Conservation (phyloP, 2,797 vertebrate genomes). For the Lindbergichthys nudifrons region DNA sequence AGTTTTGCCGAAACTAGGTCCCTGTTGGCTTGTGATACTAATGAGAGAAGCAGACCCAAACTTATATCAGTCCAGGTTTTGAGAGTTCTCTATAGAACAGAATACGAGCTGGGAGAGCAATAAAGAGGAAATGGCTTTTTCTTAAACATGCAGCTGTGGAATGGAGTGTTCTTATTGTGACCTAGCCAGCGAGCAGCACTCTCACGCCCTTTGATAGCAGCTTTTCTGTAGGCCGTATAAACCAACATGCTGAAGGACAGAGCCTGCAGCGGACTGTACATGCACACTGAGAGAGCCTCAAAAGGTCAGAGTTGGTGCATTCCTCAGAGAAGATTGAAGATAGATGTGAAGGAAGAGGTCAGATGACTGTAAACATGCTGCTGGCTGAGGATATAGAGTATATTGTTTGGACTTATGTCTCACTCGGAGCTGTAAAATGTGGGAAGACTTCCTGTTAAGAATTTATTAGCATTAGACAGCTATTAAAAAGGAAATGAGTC, state of each 20-base stretch:
- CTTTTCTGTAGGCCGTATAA: conserved; percentile 48
- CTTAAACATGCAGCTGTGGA: conserved; percentile 63
- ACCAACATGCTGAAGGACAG: conserved; percentile 61
- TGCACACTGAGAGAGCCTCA: conserved; percentile 48
- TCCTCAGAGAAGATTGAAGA: conserved; percentile 67
- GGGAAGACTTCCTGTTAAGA: conserved; percentile 2
- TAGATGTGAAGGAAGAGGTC: conserved; percentile 60
- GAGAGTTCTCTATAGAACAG: conserved; percentile 33
- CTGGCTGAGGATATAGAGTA: conserved; percentile 25
- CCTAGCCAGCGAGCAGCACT: conserved; percentile 60
- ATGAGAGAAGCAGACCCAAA: conserved; percentile 43
- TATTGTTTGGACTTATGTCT: conserved; percentile 18
- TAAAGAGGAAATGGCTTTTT: conserved; percentile 60
- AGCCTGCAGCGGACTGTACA: conserved; percentile 53
- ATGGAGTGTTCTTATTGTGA: conserved; percentile 54
- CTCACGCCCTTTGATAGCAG: conserved; percentile 76
- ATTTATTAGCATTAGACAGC: not conserved
- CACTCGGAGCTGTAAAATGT: conserved; percentile 30
- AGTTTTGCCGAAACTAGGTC: conserved; percentile 27
- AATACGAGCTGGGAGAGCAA: conserved; percentile 27
- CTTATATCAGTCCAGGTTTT: conserved; percentile 33
- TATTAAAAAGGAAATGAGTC: not conserved
- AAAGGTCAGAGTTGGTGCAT: conserved; percentile 72
- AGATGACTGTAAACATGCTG: conserved; percentile 60
- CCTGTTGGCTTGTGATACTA: conserved; percentile 31